These are phyloP conservation scores for Pseudomyrmex flavicornis DNA, from an alignment of 1,140 invertebrate genomes.

Conservation along the genomic window DNA sequence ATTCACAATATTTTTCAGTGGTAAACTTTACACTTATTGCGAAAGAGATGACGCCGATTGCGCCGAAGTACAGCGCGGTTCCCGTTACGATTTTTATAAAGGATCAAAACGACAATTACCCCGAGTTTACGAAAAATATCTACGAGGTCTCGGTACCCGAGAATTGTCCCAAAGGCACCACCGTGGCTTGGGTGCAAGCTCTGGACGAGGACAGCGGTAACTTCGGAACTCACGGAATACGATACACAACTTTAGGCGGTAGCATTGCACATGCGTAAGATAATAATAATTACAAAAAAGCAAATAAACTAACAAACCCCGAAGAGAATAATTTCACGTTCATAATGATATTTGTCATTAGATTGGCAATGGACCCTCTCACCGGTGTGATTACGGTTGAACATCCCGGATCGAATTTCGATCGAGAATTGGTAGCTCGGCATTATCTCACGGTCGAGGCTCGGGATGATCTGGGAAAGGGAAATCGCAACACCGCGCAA, in stretches of 20 bases:
- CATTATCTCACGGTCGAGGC: constrained; percentile 97
- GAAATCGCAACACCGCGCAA: constrained; percentile 95
- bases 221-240: constrained; percentile 93
- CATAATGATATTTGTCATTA: constrained; percentile 76
- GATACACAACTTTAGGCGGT: constrained; percentile 93
- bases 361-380: constrained; percentile 92
- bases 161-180: constrained; percentile 93
- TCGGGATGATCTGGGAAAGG: constrained; percentile 93
- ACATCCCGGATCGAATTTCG: constrained; percentile 90
- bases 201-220: constrained; percentile 93
- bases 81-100: constrained; percentile 93
- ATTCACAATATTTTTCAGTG: constrained; percentile 83
- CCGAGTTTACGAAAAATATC: constrained; percentile 91
- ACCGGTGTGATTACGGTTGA: constrained; percentile 94
- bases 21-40: constrained; percentile 95
- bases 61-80: constrained; percentile 92
- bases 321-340: constrained; percentile 36
- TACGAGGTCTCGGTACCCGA: constrained; percentile 93
- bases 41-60: constrained; percentile 90
- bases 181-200: constrained; percentile 93
- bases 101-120: constrained; percentile 98
- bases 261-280: constrained; percentile 94
- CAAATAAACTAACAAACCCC: neutral
- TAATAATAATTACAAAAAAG: constrained; percentile 17
- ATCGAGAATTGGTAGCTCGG: constrained; percentile 93